Percentiles rank a stretch among this genome's conserved stretches.
These are phyloP conservation scores for Alectura lathami DNA, from an alignment of 2,113 vertebrate genomes.

Conservation along the genomic window DNA sequence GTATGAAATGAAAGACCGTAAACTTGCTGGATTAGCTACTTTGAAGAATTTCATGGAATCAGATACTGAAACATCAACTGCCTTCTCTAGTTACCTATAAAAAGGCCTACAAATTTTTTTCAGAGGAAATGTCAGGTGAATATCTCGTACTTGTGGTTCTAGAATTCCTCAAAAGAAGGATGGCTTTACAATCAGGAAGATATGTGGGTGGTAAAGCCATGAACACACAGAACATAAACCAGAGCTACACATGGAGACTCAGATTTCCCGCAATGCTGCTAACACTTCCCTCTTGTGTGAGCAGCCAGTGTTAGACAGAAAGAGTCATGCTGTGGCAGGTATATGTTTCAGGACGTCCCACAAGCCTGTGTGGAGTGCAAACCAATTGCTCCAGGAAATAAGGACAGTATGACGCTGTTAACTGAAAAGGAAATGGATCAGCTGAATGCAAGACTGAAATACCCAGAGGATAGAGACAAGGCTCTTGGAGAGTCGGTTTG, in stretches of 20 bases:
- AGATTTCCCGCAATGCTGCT: neutral
- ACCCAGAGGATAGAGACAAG: neutral
- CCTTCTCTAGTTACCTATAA: neutral
- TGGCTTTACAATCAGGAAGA: neutral
- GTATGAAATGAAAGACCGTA: neutral
- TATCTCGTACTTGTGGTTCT: neutral
- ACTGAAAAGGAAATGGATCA: neutral
- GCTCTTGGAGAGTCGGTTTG: neutral
- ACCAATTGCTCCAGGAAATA: neutral
- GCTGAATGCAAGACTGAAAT: neutral
- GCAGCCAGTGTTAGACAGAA: neutral
- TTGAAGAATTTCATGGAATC: neutral
- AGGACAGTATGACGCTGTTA: neutral
- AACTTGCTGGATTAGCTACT: neutral
- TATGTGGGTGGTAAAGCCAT: neutral
- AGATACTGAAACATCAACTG: accelerated
- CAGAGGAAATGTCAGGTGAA: neutral
- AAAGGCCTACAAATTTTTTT: neutral
- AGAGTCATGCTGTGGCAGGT: no score
- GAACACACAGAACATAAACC: neutral
- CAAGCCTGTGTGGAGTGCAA: accelerated
- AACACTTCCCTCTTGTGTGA: neutral
- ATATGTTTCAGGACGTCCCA: neutral
- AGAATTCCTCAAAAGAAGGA: neutral
- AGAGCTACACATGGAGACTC: neutral